phyloP scores from a whole-genome alignment of 2,888 invertebrate genomes.

The Mechanitis mazaeus region DNA sequence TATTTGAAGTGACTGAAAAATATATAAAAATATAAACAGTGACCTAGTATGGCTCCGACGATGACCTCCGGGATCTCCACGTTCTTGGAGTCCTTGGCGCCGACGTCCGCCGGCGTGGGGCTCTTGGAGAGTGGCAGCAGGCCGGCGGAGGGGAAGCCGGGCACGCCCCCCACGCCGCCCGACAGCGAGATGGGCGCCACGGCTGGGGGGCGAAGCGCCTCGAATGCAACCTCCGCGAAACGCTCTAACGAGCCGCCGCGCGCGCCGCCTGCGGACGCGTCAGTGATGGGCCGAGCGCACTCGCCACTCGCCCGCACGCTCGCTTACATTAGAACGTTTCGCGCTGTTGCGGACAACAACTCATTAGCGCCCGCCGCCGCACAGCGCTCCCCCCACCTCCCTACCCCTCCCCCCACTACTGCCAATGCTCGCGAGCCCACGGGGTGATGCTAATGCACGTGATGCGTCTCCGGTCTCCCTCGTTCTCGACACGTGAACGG shows the following conservation, averaged over 20 bases:
- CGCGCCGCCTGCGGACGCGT: slow-evolving; percentile 73
- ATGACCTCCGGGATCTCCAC: slow-evolving; percentile 97
- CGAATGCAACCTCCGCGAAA: slow-evolving; percentile 86
- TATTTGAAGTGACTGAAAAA: too few relatives aligned
- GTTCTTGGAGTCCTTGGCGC: slow-evolving; percentile 89
- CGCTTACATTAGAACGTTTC: slow-evolving; percentile 65
- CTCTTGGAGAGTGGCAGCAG: slow-evolving; percentile 88
- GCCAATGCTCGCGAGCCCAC: slow-evolving; percentile 15
- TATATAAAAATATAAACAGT: slow-evolving; percentile 37
- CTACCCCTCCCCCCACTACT: slow-evolving; percentile 8
- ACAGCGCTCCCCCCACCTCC: slow-evolving; percentile 28
- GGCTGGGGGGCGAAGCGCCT: slow-evolving; percentile 80
- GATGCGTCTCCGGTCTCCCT: slow-evolving; percentile 4
- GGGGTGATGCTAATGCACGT: slow-evolving; percentile 27
- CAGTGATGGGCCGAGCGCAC: slow-evolving; percentile 36
- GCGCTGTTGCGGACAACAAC: slow-evolving; percentile 57
- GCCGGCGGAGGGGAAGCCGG: slow-evolving; percentile 82
- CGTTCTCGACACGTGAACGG: neutral
- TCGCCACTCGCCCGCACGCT: slow-evolving; percentile 25
- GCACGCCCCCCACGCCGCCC: slow-evolving; percentile 72
- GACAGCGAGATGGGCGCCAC: slow-evolving; percentile 92
- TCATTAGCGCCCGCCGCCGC: slow-evolving; percentile 38
- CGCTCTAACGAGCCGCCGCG: slow-evolving; percentile 80
- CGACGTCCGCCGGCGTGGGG: slow-evolving; percentile 85
- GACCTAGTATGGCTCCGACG: slow-evolving; percentile 97